A percentile compares a stretch with the other conserved stretches of the same genome.
These are phyloP conservation scores for Catamblyrhynchus diadema DNA, from an alignment of 2,797 vertebrate genomes.

Conservation along the genomic window DNA sequence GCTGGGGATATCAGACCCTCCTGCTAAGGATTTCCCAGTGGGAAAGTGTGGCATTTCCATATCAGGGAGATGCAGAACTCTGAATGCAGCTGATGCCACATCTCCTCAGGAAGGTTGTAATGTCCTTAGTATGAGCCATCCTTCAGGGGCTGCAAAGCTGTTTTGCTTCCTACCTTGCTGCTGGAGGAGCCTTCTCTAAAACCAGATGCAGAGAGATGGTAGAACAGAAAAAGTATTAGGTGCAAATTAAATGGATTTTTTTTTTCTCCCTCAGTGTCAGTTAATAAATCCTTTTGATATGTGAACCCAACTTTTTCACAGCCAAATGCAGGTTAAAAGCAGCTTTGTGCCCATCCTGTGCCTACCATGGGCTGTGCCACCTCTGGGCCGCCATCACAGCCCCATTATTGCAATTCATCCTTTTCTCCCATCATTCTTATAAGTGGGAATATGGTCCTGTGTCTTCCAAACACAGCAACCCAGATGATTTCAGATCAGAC, in stretches of 20 bases:
- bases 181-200: neutral
- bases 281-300: neutral
- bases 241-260: neutral
- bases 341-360: neutral
- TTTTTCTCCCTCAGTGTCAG: neutral
- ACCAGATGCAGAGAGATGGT: neutral
- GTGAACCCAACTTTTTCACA: neutral
- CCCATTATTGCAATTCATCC: neutral
- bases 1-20: neutral
- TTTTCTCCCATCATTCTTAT: neutral
- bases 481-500: neutral
- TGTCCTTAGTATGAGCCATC: neutral
- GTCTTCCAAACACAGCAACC: neutral
- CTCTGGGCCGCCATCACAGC: neutral
- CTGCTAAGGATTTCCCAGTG: neutral
- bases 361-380: neutral
- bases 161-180: neutral
- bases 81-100: neutral
- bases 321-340: neutral
- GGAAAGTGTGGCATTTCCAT: neutral
- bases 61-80: neutral
- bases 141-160: neutral
- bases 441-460: neutral
- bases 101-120: neutral
- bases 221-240: neutral